Percentiles rank a stretch among this genome's conserved stretches.
Conservation (phyloP, 2,797 vertebrate genomes). For the Anguilla marmorata region DNA sequence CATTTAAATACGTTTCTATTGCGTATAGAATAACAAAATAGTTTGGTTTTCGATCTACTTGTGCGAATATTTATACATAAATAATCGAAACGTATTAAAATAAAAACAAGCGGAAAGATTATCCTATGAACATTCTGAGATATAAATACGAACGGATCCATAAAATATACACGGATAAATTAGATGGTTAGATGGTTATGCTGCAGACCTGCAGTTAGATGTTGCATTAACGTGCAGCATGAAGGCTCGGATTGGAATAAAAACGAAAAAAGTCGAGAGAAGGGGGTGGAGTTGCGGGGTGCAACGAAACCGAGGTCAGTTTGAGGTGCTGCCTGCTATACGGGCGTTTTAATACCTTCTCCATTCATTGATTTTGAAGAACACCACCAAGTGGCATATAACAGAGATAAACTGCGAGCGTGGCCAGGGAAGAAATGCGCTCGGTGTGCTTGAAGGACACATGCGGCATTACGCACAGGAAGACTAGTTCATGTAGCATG, state of each 20-base stretch:
- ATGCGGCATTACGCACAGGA: constrained; percentile 11
- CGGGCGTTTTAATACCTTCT: constrained; percentile 67
- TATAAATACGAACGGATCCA: not conserved
- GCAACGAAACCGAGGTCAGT: constrained; percentile 67
- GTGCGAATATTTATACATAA: not conserved
- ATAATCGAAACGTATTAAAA: not conserved
- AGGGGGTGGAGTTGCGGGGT: constrained; percentile 34
- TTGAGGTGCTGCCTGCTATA: constrained; percentile 68
- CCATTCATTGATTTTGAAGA: constrained; percentile 77
- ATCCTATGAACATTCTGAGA: not conserved
- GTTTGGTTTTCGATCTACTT: not conserved
- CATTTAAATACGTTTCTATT: not conserved
- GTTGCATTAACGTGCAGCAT: constrained; percentile 52
- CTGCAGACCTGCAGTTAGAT: constrained; percentile 30
- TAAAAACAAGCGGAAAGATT: not conserved
- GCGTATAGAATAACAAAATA: not conserved
- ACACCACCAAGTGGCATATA: constrained; percentile 91
- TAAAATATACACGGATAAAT: not conserved
- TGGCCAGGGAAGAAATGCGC: constrained; percentile 5
- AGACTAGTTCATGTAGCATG: not conserved
- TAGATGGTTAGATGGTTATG: not conserved
- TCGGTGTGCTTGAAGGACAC: not conserved
- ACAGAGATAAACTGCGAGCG: constrained; percentile 74
- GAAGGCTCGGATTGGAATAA: constrained; percentile 53
- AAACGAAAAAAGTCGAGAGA: constrained; percentile 28